Evolutionary conservation across 2,888 invertebrate species (phyloP), one percentile per base, ranked within the genome.

Genomic region (Drosophila aldrichi): DNA sequence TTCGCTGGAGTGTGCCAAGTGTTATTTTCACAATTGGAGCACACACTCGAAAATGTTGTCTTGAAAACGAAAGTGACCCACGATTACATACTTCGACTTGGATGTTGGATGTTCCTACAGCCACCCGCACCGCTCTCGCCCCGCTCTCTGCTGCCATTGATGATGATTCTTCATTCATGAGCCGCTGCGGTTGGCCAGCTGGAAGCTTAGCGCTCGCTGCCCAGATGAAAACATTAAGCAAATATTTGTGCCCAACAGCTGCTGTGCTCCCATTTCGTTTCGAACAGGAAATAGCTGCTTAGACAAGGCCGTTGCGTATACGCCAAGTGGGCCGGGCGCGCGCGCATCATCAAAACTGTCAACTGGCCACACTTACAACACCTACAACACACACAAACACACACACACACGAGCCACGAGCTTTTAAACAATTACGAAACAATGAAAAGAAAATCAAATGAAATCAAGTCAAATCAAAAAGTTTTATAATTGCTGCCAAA

Each of bases 41-140:
- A 68, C 78, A 74, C 78, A 74, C 84, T 90, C 77, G 56, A 73
- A 76, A 68, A 65, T 56, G 74, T 59, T 81, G 89, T 57, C 73
- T 83, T 56, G 74, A 79, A 89, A 90, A 77, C 84, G 90, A 89
- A 91, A 90, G 90, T 90, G 85, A 85, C 76, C 90, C 88, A 85
- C 88, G 86, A 85, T 89, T 79, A 73, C 75, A 71, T 58, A 72
- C 82, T 89, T 66, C 65, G 56, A 38, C 55, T 25, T 29, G 54
- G 51, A 38, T 34, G 55, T 25, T 29, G 54, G 51, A 38, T 34
- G 55, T 36, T 36, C 52, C 36, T 22, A 25, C 25, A 18, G 9
- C 43, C 41, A 20, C 16, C 14, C 32, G 10, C 14, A 10, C 0
- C 14, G 49, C 51, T 41, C n/a, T 10, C 18, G 29, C 29, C 48